These are phyloP conservation scores for Setipinna tenuifilis DNA, from an alignment of 2,797 vertebrate genomes.

Conservation along the genomic window DNA sequence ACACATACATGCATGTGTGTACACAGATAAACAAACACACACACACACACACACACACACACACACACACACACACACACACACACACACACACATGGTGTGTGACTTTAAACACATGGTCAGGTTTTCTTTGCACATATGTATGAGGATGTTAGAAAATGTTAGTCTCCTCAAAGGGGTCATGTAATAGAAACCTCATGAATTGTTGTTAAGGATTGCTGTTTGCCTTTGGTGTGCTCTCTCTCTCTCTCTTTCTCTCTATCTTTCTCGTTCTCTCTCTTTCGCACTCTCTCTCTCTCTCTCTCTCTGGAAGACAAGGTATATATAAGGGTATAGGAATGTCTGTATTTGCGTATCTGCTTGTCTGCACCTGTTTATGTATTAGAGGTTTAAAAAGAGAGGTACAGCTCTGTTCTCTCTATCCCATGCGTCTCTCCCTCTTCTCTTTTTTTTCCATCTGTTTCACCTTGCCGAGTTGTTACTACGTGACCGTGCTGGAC, in stretches of 20 bases:
- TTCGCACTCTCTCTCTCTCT: no score
- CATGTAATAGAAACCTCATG: not conserved
- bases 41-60: no score
- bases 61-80: no score
- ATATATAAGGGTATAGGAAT: no score
- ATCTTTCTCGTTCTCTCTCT: no score
- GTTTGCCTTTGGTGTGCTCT: no score
- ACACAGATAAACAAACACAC: no score
- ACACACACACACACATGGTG: not conserved
- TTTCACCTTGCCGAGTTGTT: not conserved
- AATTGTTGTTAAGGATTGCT: no score
- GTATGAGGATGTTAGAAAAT: no score
- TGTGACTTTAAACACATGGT: not conserved
- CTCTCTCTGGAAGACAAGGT: no score
- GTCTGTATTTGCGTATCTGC: not conserved
- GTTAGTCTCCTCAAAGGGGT: not conserved
- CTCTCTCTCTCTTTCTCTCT: no score
- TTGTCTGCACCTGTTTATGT: not conserved
- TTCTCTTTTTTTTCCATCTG: not conserved
- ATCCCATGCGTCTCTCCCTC: not conserved
- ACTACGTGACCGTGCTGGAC: not conserved
- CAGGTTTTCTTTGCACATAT: not conserved
- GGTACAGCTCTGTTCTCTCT: not conserved
- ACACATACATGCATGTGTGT: no score
- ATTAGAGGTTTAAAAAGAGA: not conserved